These are phyloP conservation scores for Lophius piscatorius DNA, from an alignment of 2,113 vertebrate species.

Conservation along the genomic window DNA sequence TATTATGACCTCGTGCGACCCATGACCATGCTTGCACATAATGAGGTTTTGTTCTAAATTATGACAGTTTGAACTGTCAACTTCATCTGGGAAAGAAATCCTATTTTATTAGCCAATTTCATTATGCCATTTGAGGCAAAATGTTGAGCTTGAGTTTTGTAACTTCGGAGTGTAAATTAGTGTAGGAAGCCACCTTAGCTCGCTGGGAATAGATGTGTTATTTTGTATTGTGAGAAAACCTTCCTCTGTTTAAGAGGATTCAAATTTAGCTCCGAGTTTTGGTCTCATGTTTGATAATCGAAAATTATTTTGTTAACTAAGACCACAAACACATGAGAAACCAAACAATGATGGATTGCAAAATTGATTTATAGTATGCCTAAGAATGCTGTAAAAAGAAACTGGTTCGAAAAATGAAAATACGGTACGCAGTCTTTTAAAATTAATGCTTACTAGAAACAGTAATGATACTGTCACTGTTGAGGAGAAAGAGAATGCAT, in stretches of 20 bases:
- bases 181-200: too few species aligned
- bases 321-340: too few species aligned
- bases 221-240: too few species aligned
- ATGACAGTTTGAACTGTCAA: not conserved
- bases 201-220: too few species aligned
- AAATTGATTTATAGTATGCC: too few species aligned
- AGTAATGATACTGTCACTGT: not conserved
- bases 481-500: not conserved
- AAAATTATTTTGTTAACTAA: too few species aligned
- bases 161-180: not conserved
- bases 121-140: not conserved
- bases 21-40: not conserved
- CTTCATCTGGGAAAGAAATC: not conserved
- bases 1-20: constrained; percentile 6
- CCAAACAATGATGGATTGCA: too few species aligned
- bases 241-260: too few species aligned
- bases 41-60: constrained; percentile 17
- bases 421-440: not conserved
- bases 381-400: too few species aligned
- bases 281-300: too few species aligned
- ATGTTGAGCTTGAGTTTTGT: constrained; percentile 5
- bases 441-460: not conserved
- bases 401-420: not conserved
- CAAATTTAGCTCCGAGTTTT: too few species aligned
- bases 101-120: too few species aligned